Base-by-base conservation (phyloP, 2,888 invertebrate genomes). In the Meiosimyza platycephala region DNA sequence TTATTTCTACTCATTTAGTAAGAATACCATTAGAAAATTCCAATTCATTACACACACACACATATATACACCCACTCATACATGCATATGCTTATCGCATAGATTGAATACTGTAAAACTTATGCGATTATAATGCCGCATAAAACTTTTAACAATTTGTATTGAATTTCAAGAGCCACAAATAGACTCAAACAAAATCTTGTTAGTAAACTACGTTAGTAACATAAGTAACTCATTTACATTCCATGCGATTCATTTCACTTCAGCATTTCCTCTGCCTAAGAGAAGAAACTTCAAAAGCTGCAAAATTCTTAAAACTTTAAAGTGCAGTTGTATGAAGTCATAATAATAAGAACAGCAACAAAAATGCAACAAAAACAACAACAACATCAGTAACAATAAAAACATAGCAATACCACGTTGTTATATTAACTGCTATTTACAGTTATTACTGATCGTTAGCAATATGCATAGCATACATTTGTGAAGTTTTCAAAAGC, bases 91-190 rank as follows among this genome's bases (percentile, higher is more conserved):
- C 40, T 9, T 40, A 40, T 40, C 40, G 40, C 9, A 40, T 40
- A 40, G 40, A 40, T 40, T 40, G 40, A 9, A 40, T 40, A 5
- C 40, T 9, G 40, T 40, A 40, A 40, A 47, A 63, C 47, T 48
- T 48, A 63, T 33, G 63, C 63, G 18, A 47, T 16, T 40, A 63
- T 47, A 33, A 33, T 28, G 33, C 33, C 62, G 51, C 51, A 60
- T 33, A 62, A 69, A 69, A 60, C 60, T 69, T 60, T 60, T 69
- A 69, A 62, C 60, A 48, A 69, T 69, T 62, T 69, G 62, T 69
- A 69, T 69, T 69, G 69, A 60, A 69, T 69, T 60, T 69, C 69
- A 62, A 60, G 69, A 69, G 69, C 9, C 69, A 60, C 33, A 50
- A 28, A 22, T 47, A 66, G 54, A 66, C 51, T 52, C 52, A 12